Conservation (phyloP, 92 coral and sea anemone genomes). For the Hydrozoanthus gracilis region DNA sequence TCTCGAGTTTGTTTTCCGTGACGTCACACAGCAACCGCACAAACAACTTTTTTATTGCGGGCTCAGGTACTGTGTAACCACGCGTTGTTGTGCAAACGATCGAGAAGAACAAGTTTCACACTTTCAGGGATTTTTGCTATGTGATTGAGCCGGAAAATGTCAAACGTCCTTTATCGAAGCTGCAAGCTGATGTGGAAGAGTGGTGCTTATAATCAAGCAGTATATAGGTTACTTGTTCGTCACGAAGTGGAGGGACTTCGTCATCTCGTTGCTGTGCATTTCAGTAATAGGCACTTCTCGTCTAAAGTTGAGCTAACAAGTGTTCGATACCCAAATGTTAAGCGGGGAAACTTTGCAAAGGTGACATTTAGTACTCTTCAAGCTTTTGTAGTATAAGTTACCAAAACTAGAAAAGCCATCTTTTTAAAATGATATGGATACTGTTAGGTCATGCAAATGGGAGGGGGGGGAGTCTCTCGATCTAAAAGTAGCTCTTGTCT, state of each 20-base stretch:
- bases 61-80: constrained; percentile 58
- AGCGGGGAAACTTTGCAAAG: constrained; percentile 79
- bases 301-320: constrained; percentile 77
- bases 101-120: background rate
- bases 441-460: no score
- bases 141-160: background rate
- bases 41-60: constrained; percentile 51
- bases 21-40: constrained; percentile 87
- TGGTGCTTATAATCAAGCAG: background rate
- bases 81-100: background rate
- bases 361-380: constrained; percentile 35
- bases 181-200: constrained; percentile 4
- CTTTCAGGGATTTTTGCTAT: background rate
- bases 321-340: constrained; percentile 74
- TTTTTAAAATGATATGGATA: no score
- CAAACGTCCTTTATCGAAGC: background rate
- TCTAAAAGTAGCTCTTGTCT: no score
- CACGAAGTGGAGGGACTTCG: background rate
- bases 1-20: constrained; percentile 73
- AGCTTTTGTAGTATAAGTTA: background rate
- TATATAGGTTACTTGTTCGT: background rate
- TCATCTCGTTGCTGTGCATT: background rate
- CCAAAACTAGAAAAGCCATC: no score
- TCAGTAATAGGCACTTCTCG: background rate
- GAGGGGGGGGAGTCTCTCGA: no score